Evolutionary conservation across 2,113 vertebrate species (phyloP).

Genomic region (Microcebus griseorufus): DNA sequence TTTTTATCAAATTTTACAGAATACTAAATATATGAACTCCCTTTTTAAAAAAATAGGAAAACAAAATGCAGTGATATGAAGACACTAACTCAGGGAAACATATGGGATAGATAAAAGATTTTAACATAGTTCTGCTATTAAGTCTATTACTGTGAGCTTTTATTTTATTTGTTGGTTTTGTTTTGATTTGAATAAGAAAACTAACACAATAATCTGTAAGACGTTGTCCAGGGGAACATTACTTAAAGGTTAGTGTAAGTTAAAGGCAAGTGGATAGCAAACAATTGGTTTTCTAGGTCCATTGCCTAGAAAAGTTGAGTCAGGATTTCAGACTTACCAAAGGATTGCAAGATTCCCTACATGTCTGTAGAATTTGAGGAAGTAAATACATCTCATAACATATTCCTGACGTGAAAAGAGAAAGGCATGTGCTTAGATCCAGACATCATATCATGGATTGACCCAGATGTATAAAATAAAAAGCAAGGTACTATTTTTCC

Average conservation of each 20-base stretch:
- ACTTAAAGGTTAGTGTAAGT: neutral
- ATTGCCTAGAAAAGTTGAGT: neutral
- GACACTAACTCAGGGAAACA: neutral
- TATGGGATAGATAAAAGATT: neutral
- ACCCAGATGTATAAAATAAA: neutral
- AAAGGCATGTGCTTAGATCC: neutral
- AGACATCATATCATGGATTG: neutral
- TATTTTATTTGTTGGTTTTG: neutral
- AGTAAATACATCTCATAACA: neutral
- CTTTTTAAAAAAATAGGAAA: neutral
- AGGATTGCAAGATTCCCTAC: neutral
- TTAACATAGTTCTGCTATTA: neutral
- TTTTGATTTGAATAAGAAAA: neutral
- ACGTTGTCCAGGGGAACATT: neutral
- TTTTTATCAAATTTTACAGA: neutral
- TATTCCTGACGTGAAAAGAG: neutral
- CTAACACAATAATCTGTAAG: neutral
- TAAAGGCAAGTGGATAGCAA: neutral
- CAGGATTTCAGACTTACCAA: neutral
- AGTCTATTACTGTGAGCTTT: neutral
- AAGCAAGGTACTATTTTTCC: neutral
- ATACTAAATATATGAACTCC: neutral
- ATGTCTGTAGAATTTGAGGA: neutral
- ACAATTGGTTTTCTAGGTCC: neutral
- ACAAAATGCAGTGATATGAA: neutral